Percentiles rank a stretch among this genome's conserved stretches.
Evolutionary conservation across 37 sponge, comb jelly and placozoan species (phyloP).

Genomic region (Aplysina aerophoba): DNA sequence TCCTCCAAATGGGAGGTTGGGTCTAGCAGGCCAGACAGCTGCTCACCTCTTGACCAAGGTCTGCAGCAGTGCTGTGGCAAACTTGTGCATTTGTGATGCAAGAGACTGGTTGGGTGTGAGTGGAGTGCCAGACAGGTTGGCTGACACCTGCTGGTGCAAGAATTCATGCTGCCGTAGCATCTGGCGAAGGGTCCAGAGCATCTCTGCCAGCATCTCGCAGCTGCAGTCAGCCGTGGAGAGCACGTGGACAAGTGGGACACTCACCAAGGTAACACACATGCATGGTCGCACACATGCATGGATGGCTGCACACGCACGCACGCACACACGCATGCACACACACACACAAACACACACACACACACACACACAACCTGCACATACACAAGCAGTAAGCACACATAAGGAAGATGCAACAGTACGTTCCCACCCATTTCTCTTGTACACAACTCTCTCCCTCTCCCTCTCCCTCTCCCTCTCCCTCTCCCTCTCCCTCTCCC

Average conservation of each 20-base stretch:
- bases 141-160: not conserved
- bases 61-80: not conserved
- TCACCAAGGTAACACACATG: not conserved
- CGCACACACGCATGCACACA: not conserved
- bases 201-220: constrained; percentile 85
- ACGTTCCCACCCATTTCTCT: not conserved
- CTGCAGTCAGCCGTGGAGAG: constrained; percentile 18
- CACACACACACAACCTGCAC: constrained; percentile 11
- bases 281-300: not conserved
- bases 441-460: not conserved
- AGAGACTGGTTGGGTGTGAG: not conserved
- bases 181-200: constrained; percentile 73
- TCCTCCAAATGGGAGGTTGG: no score
- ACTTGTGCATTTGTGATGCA: constrained; percentile 2
- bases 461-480: constrained; percentile 1
- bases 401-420: constrained; percentile 27
- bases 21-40: not conserved
- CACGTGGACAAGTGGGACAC: no score
- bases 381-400: constrained; percentile 41
- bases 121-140: not conserved
- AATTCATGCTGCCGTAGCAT: constrained; percentile 57
- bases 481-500: constrained; percentile 27
- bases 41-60: constrained; percentile 20
- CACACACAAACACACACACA: constrained; percentile 22
- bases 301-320: not conserved